A percentile compares a stretch with the other conserved stretches of the same genome.
phyloP scores from a whole-genome alignment of 2,113 vertebrate species.

The Cinclus cinclus region DNA sequence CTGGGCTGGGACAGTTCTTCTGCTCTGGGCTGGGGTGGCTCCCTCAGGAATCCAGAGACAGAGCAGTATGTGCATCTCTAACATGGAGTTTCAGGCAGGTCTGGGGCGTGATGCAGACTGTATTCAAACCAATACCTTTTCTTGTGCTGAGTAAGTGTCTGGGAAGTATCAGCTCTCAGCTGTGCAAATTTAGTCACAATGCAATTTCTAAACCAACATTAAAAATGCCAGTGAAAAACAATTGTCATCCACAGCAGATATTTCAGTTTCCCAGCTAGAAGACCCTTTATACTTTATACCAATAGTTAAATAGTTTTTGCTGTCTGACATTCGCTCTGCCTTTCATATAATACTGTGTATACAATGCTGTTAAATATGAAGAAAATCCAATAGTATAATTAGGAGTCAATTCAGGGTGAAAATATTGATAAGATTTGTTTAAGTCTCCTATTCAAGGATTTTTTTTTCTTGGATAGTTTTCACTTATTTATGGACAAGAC shows the following conservation, averaged over 20 bases:
- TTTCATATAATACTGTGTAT: background rate
- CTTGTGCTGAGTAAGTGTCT: background rate
- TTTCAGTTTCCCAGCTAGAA: background rate
- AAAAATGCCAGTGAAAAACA: background rate
- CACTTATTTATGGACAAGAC: background rate
- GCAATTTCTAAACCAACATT: background rate
- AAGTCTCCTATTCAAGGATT: background rate
- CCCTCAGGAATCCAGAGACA: rapidly evolving
- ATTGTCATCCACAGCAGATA: background rate
- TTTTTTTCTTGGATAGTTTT: background rate
- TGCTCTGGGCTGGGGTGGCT: background rate
- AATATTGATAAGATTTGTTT: background rate
- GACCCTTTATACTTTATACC: background rate
- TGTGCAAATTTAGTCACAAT: background rate
- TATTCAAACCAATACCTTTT: background rate
- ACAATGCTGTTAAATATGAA: background rate
- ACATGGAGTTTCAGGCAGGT: background rate
- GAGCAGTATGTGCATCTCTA: background rate
- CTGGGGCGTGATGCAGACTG: background rate
- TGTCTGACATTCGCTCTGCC: background rate
- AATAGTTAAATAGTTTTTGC: background rate
- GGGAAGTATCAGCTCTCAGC: background rate
- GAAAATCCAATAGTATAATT: background rate
- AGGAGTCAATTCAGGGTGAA: background rate
- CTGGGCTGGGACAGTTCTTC: background rate